Evolutionary conservation across 2,113 vertebrate genomes (phyloP).

Genomic region (Anser cygnoides): DNA sequence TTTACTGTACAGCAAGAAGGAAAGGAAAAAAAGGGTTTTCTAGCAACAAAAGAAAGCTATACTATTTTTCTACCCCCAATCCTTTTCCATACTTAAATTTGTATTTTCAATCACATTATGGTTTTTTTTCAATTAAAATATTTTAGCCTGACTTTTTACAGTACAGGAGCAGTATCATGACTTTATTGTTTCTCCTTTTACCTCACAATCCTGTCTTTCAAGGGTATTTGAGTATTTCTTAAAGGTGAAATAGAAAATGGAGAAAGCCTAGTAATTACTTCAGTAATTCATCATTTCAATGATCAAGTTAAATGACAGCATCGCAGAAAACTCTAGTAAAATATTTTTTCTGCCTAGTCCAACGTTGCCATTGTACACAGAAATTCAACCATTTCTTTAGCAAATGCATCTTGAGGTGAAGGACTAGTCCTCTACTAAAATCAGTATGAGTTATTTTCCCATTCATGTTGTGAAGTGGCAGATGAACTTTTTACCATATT

Average conservation of each 20-base stretch:
- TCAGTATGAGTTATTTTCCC: neutral
- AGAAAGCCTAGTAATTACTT: neutral
- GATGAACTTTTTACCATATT: neutral
- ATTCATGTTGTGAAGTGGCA: neutral
- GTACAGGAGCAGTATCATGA: neutral
- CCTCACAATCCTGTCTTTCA: neutral
- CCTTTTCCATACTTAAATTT: neutral
- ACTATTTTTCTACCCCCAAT: neutral
- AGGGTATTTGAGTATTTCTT: neutral
- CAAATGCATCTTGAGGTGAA: neutral
- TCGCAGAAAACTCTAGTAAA: neutral
- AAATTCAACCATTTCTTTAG: neutral
- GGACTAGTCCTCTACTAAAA: neutral
- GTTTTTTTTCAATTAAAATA: neutral
- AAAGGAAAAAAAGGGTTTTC: neutral
- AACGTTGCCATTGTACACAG: neutral
- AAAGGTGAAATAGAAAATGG: neutral
- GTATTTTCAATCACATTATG: neutral
- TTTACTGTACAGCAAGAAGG: neutral
- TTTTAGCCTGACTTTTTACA: neutral
- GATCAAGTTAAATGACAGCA: neutral
- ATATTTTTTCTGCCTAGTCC: neutral
- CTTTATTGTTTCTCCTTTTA: neutral
- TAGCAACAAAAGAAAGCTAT: neutral
- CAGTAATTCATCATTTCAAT: neutral